Conservation (phyloP, 2,888 invertebrate species). For the Leptinotarsa haldemani region DNA sequence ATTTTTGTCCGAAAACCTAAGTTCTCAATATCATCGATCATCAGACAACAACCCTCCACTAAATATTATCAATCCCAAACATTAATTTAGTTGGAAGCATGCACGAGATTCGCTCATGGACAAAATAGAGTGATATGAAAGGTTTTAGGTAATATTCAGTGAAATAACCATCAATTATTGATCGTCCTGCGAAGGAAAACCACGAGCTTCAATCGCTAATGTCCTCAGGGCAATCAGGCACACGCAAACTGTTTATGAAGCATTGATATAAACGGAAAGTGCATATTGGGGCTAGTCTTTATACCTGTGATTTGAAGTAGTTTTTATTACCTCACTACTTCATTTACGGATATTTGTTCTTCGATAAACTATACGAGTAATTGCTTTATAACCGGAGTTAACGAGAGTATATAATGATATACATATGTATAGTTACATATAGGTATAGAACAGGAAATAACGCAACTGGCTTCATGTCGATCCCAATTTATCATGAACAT, state of each 20-base stretch:
- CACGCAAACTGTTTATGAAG: constrained; percentile 44
- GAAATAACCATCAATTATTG: constrained; percentile 32
- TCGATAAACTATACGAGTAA: neutral
- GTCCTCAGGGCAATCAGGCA: constrained; percentile 39
- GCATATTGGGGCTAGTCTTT: constrained; percentile 23
- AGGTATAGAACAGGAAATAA: too few species aligned
- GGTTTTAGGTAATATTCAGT: neutral
- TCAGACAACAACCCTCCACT: neutral
- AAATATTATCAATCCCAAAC: neutral
- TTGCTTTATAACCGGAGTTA: neutral
- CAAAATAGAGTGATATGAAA: neutral
- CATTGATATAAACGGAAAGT: constrained; percentile 38
- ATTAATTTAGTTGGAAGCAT: neutral
- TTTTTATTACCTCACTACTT: neutral
- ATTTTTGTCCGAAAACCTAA: too few species aligned
- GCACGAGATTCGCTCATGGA: neutral
- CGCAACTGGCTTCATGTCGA: too few species aligned
- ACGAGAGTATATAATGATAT: neutral
- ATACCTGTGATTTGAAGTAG: constrained; percentile 27
- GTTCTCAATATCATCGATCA: too few species aligned
- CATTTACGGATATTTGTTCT: neutral
- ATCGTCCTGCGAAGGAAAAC: constrained; percentile 41
- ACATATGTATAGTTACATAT: too few species aligned
- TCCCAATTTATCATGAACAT: too few species aligned
- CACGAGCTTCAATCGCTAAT: constrained; percentile 40